A percentile compares a stretch with the other conserved stretches of the same genome.
phyloP scores from a whole-genome alignment of 2,888 invertebrate genomes.

The Cryptocephalus moraei region DNA sequence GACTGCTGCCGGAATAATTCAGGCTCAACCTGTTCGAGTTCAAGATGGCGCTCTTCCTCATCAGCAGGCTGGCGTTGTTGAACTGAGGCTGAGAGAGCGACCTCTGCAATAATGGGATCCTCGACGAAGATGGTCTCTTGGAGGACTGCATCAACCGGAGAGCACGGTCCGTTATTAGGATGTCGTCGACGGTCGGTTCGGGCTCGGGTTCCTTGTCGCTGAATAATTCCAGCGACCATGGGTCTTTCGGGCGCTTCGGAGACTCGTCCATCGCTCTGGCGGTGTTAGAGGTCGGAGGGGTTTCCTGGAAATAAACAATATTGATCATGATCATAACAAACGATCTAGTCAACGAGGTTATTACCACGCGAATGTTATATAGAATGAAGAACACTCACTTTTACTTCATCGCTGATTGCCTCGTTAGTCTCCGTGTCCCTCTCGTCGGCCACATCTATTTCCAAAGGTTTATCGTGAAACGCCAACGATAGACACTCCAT shows the following conservation, averaged over 20 bases:
- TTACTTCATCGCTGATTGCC: not conserved
- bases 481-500: slow-evolving; percentile 22
- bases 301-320: not conserved
- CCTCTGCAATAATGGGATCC: slow-evolving; percentile 25
- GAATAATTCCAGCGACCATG: slow-evolving; percentile 33
- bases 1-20: slow-evolving; percentile 15
- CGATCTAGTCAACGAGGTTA: too few species aligned
- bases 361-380: too few species aligned
- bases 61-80: slow-evolving; percentile 4
- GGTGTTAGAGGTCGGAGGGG: not conserved
- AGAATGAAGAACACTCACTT: not conserved
- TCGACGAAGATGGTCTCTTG: slow-evolving; percentile 5
- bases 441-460: slow-evolving; percentile 10
- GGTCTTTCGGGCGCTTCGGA: slow-evolving; percentile 19
- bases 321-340: too few species aligned
- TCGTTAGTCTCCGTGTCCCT: not conserved
- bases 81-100: slow-evolving; percentile 32
- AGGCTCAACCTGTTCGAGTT: slow-evolving; percentile 15
- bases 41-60: slow-evolving; percentile 15
- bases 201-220: slow-evolving; percentile 17
- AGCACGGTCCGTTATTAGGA: slow-evolving; percentile 29
- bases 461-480: slow-evolving; percentile 21
- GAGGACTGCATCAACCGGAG: slow-evolving; percentile 26
- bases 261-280: too few species aligned
- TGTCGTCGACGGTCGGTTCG: too few species aligned